These are phyloP conservation scores for Apteryx owenii DNA, from an alignment of 2,113 vertebrate genomes.

Conservation along the genomic window DNA sequence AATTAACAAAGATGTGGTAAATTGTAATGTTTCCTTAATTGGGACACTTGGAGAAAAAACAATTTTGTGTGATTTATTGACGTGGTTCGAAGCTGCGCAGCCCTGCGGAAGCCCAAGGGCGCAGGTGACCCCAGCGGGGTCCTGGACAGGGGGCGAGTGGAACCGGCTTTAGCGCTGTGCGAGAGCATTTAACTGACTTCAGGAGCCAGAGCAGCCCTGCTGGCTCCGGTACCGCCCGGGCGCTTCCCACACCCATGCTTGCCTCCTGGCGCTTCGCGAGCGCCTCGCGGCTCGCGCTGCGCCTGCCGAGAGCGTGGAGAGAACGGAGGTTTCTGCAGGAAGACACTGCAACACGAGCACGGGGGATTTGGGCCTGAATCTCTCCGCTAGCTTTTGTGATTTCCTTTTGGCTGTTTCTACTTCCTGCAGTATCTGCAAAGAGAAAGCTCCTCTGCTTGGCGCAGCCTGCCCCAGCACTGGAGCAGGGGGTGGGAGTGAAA, in stretches of 20 bases:
- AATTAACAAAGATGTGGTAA: no score
- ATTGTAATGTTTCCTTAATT: no score
- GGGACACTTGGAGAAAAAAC: no score
- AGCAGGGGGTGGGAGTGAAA: not conserved
- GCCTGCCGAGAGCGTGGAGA: not conserved
- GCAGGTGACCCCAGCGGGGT: not conserved
- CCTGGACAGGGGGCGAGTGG: not conserved
- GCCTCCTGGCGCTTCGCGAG: not conserved
- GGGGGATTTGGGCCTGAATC: not conserved
- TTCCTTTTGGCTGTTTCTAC: not conserved
- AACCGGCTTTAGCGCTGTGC: not conserved
- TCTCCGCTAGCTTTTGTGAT: not conserved
- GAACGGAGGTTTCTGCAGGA: not conserved
- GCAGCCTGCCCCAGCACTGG: fast-evolving
- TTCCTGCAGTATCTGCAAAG: not conserved
- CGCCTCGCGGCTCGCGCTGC: not conserved
- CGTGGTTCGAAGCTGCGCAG: no score
- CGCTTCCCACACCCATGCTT: no score
- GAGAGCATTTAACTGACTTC: not conserved
- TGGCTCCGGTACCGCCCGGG: not conserved
- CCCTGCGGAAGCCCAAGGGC: not conserved
- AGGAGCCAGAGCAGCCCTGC: not conserved
- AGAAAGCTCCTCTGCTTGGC: not conserved
- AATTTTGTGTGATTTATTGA: no score
- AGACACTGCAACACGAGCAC: fast-evolving